A percentile compares a stretch with the other conserved stretches of the same genome.
phyloP scores from a whole-genome alignment of 2,797 vertebrate genomes.

The Rhynchotus rufescens region DNA sequence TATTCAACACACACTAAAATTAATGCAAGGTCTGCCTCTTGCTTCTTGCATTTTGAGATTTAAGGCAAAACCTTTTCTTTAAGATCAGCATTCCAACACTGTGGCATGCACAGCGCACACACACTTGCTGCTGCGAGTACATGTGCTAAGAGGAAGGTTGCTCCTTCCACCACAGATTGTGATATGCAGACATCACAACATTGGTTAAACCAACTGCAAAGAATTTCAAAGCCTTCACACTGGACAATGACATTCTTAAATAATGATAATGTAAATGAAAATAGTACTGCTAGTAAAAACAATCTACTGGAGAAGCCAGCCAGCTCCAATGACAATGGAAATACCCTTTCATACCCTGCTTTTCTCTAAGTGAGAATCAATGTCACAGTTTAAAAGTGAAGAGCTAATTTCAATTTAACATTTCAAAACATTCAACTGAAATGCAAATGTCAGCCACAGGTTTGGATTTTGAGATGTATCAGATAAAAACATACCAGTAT shows the following conservation, averaged over 20 bases:
- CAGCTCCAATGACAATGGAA: not conserved
- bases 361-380: not conserved
- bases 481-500: not conserved
- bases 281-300: not conserved
- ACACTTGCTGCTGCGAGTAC: not conserved
- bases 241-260: not conserved
- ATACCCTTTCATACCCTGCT: rapidly evolving
- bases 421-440: constrained; percentile 11
- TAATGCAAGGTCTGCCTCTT: not conserved
- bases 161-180: not conserved
- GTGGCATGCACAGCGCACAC: not conserved
- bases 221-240: not conserved
- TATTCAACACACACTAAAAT: not conserved
- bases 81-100: not conserved
- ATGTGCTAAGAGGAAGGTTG: not conserved
- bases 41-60: not conserved
- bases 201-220: not conserved
- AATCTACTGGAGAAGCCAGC: not conserved
- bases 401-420: not conserved
- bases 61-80: not conserved
- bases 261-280: not conserved
- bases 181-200: not conserved
- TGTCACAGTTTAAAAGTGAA: not conserved
- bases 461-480: too few species aligned
- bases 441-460: not conserved